phyloP scores from a whole-genome alignment of 2,797 vertebrate species.

The Microhierax caerulescens region DNA sequence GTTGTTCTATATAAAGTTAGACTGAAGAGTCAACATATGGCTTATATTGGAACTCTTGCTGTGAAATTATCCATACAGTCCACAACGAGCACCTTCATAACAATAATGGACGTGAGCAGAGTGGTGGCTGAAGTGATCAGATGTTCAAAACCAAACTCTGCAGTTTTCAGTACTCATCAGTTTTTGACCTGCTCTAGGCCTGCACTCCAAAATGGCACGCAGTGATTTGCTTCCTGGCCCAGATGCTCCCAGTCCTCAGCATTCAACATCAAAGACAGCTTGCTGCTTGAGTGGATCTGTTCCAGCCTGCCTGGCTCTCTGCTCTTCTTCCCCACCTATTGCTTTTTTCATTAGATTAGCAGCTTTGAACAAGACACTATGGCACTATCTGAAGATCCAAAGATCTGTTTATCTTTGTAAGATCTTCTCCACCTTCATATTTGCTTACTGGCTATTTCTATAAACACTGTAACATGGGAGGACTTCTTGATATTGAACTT shows the following conservation, averaged over 20 bases:
- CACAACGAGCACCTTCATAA: neutral
- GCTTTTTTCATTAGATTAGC: neutral
- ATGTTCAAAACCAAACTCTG: neutral
- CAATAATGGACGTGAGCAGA: neutral
- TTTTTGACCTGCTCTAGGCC: neutral
- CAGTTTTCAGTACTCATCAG: neutral
- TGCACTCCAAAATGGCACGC: neutral
- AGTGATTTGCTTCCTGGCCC: neutral
- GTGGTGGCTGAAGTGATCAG: neutral
- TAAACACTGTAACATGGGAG: neutral
- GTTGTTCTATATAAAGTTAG: neutral
- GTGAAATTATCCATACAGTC: neutral
- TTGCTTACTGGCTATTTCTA: neutral
- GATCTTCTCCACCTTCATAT: neutral
- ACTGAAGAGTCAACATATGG: slow-evolving; percentile 12
- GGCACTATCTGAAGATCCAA: neutral
- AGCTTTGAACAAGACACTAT: neutral
- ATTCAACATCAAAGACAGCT: neutral
- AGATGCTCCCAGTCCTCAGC: neutral
- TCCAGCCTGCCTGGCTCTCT: neutral
- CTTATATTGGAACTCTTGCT: slow-evolving; percentile 15
- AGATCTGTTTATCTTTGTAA: neutral
- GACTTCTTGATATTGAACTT: neutral
- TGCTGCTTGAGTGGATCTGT: neutral
- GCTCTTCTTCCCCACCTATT: neutral